These are phyloP conservation scores for Heliconius hermathena DNA, from an alignment of 1,140 invertebrate species.

Conservation along the genomic window DNA sequence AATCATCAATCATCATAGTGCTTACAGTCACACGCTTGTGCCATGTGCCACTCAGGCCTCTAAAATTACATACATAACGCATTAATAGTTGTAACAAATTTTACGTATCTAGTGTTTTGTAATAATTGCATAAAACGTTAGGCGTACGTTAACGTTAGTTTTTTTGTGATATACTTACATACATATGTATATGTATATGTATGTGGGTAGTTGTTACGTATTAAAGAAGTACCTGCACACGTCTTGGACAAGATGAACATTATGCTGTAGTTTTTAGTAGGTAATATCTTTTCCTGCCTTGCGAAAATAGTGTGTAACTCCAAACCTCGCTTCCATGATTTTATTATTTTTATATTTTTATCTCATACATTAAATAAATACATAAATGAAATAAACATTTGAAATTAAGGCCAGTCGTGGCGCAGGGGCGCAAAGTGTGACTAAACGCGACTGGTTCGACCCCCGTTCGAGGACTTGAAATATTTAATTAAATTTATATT, in stretches of 20 bases:
- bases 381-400: too few species aligned
- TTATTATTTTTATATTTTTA: too few species aligned
- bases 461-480: too few species aligned
- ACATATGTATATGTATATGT: neutral
- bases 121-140: slow-evolving; percentile 3
- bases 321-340: neutral
- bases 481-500: too few species aligned
- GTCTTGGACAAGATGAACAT: neutral
- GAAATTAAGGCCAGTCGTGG: too few species aligned
- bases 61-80: neutral
- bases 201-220: neutral
- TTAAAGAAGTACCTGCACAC: neutral
- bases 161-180: neutral
- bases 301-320: too few species aligned
- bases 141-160: neutral
- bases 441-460: too few species aligned
- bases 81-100: slow-evolving; percentile 2
- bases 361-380: too few species aligned
- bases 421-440: too few species aligned
- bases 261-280: neutral
- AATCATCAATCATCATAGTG: too few species aligned
- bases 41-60: too few species aligned
- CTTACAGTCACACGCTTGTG: too few species aligned
- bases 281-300: neutral
- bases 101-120: neutral